phyloP scores from a whole-genome alignment of 53 echinoderm and acorn worm species.

The Holothuria scabra region DNA sequence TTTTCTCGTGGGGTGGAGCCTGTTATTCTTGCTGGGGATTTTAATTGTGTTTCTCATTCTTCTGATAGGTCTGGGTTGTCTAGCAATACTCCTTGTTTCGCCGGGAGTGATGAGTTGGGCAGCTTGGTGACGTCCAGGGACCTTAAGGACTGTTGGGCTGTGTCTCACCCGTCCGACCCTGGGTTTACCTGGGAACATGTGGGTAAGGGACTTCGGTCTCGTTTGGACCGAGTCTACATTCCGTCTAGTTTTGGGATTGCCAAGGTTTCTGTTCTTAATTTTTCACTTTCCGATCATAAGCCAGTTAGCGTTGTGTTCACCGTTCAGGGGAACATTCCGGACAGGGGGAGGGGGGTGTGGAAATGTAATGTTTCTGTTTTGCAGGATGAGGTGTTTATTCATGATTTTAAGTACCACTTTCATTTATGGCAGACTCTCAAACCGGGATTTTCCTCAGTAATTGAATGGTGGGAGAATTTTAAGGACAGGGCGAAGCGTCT shows the following conservation, averaged over 20 bases:
- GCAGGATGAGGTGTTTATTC: not conserved
- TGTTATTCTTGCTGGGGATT: slow-evolving; percentile 54
- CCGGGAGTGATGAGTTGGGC: not conserved
- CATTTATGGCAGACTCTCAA: not conserved
- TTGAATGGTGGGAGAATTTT: slow-evolving; percentile 30
- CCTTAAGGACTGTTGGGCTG: not conserved
- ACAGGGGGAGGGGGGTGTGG: slow-evolving; percentile 15
- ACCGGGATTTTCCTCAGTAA: not conserved
- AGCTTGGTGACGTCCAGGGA: not conserved
- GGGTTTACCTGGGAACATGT: slow-evolving; percentile 1
- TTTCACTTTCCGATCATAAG: not conserved
- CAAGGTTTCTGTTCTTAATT: not conserved
- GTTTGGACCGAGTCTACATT: not conserved
- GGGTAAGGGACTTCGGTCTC: not conserved
- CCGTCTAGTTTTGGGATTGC: not conserved
- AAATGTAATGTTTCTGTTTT: slow-evolving; percentile 34
- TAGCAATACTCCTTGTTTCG: not conserved
- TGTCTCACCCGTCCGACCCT: not conserved
- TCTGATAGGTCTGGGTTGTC: slow-evolving; percentile 6
- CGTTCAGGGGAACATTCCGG: not conserved
- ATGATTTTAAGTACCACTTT: not conserved
- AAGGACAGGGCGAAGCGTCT: slow-evolving; percentile 1
- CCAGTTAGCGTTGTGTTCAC: not conserved
- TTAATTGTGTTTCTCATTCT: slow-evolving; percentile 58
- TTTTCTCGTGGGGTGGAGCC: slow-evolving; percentile 7